Evolutionary conservation across 1,140 invertebrate species (phyloP), one percentile per base, ranked within the genome.

Genomic region (Papilio helenus): DNA sequence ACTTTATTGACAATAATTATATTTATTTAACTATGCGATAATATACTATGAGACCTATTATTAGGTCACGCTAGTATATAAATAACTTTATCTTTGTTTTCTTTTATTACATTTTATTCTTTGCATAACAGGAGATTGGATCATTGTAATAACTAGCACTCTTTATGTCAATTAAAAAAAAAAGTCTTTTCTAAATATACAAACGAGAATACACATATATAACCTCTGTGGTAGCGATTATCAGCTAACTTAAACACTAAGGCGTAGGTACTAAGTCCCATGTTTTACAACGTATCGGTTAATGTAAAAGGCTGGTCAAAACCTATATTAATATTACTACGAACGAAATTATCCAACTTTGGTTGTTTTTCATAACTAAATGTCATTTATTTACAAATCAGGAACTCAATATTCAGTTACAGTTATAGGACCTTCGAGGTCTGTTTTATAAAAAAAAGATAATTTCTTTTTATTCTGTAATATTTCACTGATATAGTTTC

Each of bases 391-490:
- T 29, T 26, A 26, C 26, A 29, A 68, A 34, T 16, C 23, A 68
- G 26, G 26, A 68, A 29, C 23, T 68, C 14, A 29, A 29, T 7
- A 68, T 16, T 65, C 51, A 29, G 2, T 5, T 29, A 29, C 26
- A 68, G 23, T 68, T 16, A 68, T 26, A 26, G 29, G 12, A 10
- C 3, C 14, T 16, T 2, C 4, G 26, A 26, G 3, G 12, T 68
- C 2, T 68, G 7, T 46, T 12, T 26, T 73, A 44, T 73, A n/a
- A 23, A 23, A 73, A n/a, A 44, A 73, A 20, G 72, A 65, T 44
- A 49, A 73, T 46, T 73, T 44, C n/a, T 5, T 73, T 73, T 49
- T 49, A 73, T 23, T 16, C 44, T 9, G 68, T 72, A 74, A 74
- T 74, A 74, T 74, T 49, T 49, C 23, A 74, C 23, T 20, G 10